Base-by-base conservation (phyloP, 2,113 vertebrate genomes). In the Corynorhinus townsendii region DNA sequence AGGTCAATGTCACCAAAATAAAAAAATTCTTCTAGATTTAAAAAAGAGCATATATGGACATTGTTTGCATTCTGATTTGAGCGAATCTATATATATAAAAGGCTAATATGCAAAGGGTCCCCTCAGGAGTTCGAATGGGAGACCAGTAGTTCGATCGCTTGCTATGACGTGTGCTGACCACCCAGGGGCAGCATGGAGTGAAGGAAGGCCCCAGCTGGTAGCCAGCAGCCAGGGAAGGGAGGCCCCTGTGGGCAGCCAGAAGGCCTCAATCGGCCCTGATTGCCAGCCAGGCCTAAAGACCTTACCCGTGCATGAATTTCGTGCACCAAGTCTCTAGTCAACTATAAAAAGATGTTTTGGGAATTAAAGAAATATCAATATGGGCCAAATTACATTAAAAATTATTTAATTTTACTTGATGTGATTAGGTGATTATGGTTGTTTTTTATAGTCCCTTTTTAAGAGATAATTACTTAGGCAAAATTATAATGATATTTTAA, bases 351-450 rank as follows among this genome's bases (percentile, higher is more conserved):
- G 26, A n/a, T 80, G 80, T 54, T 69, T 26, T 7, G 17, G 11
- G 17, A 94, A 72, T 17, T 35, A 87, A 9, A 81, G n/a, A 86
- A 96, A 81, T 86, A 30, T 54, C 19, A 96, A 69, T 35, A 94
- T 43, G 20, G 56, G 30, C 38, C 79, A 77, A 35, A 89, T 66
- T 6, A 89, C 16, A 80, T 75, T 66, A 77, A 83, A 26, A 96
- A 88, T 81, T 77, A 88, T 24, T 87, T 77, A 71, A n/a, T 73
- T 96, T 56, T 84, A 40, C 9, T 52, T 68, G 43, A 79, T 84
- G 40, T 49, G 26, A 22, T 56, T 56, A 88, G 5, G 26, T 72
- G 20, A 12, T 28, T 86, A 26, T 24, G 7, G 20, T 24, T 43
- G 22, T 26, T 38, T 80, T 62, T 81, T 56, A 71, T 64, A n/a